phyloP scores from a whole-genome alignment of 2,113 vertebrate genomes.

The Axis porcinus region DNA sequence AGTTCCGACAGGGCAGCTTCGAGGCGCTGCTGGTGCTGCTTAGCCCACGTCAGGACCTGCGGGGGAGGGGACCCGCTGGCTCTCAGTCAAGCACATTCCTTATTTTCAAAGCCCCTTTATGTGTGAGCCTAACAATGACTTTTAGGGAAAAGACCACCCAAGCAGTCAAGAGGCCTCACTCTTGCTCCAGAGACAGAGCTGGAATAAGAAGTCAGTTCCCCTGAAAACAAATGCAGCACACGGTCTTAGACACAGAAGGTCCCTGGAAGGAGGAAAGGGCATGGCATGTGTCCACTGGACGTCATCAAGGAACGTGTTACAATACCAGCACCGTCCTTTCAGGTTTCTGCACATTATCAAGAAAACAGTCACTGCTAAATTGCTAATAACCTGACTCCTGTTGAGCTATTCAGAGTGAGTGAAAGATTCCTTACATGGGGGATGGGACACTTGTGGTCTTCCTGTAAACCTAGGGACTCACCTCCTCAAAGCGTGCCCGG shows the following conservation, averaged over 20 bases:
- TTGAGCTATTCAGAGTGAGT: neutral
- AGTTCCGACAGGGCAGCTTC: slow-evolving; percentile 91
- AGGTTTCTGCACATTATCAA: neutral
- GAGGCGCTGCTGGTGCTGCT: slow-evolving; percentile 97
- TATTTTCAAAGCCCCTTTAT: neutral
- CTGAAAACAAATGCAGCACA: neutral
- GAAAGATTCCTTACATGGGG: neutral
- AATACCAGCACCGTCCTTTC: neutral
- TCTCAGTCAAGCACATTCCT: neutral
- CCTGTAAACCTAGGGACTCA: slow-evolving; percentile 67
- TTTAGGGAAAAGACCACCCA: neutral
- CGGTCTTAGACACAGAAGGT: neutral
- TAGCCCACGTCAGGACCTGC: slow-evolving; percentile 96
- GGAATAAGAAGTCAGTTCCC: neutral
- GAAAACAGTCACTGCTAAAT: neutral
- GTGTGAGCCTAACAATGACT: neutral
- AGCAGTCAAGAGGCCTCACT: neutral
- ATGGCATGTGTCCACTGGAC: accelerated
- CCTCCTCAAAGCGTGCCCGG: slow-evolving; percentile 96
- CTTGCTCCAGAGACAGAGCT: neutral
- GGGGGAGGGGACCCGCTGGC: neutral
- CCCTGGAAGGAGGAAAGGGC: neutral
- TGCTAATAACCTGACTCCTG: neutral
- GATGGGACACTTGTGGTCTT: neutral
- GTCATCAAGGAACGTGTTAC: neutral